Percentiles rank a stretch among this genome's conserved stretches.
These are phyloP conservation scores for Aspidiotus destructor DNA, from an alignment of 2,888 invertebrate genomes.

Conservation along the genomic window DNA sequence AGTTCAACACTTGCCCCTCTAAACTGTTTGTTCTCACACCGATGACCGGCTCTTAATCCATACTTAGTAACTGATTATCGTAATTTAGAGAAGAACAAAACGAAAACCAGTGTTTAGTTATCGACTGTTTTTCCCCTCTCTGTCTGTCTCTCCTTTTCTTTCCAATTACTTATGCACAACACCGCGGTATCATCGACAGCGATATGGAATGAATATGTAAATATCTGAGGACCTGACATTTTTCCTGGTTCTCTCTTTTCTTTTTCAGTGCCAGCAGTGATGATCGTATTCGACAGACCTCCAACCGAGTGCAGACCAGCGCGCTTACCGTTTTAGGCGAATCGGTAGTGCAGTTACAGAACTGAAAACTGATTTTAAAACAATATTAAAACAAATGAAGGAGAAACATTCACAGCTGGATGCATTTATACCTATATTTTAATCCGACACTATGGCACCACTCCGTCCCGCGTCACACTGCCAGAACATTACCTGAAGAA, in stretches of 20 bases:
- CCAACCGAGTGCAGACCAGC: conserved; percentile 23
- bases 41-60: too few relatives aligned
- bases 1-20: too few relatives aligned
- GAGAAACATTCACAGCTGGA: conserved; percentile 31
- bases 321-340: conserved; percentile 23
- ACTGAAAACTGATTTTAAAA: conserved; percentile 24
- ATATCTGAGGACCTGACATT: too few relatives aligned
- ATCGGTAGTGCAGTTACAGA: conserved; percentile 17
- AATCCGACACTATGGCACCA: conserved; percentile 31
- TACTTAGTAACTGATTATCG: too few relatives aligned
- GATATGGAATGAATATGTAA: too few relatives aligned
- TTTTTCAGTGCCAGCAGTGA: not conserved
- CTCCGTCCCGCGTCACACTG: not conserved
- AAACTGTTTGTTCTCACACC: too few relatives aligned
- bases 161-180: too few relatives aligned
- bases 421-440: conserved; percentile 30
- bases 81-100: too few relatives aligned
- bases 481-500: not conserved
- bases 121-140: too few relatives aligned
- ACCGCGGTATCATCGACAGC: too few relatives aligned
- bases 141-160: too few relatives aligned
- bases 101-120: too few relatives aligned
- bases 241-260: not conserved
- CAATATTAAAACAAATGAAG: conserved; percentile 32
- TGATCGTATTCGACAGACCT: conserved; percentile 27